phyloP scores from a whole-genome alignment of 1,140 invertebrate genomes.

The Heliconius melpomene region DNA sequence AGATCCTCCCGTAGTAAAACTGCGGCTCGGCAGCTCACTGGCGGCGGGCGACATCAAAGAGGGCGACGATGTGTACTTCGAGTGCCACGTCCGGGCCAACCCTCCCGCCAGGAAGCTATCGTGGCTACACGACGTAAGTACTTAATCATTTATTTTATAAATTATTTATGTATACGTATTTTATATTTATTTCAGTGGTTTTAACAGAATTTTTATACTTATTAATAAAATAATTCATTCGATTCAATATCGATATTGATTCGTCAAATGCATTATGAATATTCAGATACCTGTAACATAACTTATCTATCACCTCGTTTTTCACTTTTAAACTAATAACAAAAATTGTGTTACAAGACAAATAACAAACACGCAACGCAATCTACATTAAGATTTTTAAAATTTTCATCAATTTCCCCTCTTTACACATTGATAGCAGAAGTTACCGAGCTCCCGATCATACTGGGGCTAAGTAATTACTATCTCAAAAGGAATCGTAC shows the following conservation, averaged over 20 bases:
- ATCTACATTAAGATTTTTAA: neutral
- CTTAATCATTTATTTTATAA: neutral
- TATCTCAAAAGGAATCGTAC: conserved; percentile 30
- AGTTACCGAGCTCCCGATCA: neutral
- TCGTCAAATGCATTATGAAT: too few species aligned
- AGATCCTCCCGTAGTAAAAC: conserved; percentile 92
- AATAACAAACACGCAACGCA: neutral
- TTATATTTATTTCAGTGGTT: neutral
- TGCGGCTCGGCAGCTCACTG: conserved; percentile 91
- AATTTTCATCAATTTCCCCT: neutral
- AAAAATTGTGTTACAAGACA: too few species aligned
- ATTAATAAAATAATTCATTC: too few species aligned
- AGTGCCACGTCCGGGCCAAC: conserved; percentile 94
- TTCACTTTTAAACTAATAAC: too few species aligned
- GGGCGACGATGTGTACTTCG: conserved; percentile 96
- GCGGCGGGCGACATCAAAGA: conserved; percentile 94
- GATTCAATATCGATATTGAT: too few species aligned
- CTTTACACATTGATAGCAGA: neutral
- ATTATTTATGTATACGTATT: neutral
- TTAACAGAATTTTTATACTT: too few species aligned
- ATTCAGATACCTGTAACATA: too few species aligned
- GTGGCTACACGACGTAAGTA: conserved; percentile 93
- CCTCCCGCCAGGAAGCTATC: conserved; percentile 91
- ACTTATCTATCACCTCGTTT: too few species aligned
- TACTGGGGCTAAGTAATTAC: conserved; percentile 34